phyloP scores from a whole-genome alignment of 2,797 vertebrate genomes.

The Typhlichthys eigenmanni region DNA sequence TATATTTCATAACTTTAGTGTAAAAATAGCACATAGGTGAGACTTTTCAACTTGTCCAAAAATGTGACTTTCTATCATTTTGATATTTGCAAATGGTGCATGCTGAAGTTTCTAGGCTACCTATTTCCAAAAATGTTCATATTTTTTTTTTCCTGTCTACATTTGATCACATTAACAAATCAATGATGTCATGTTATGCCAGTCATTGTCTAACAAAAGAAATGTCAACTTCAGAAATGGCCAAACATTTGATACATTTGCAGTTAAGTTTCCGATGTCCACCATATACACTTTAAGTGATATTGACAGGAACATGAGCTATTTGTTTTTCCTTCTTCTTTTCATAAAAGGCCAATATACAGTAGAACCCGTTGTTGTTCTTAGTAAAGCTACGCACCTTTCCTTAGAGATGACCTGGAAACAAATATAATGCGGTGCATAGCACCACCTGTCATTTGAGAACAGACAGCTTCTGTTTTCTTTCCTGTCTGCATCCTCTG shows the following conservation, averaged over 20 bases:
- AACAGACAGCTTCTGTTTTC: constrained; percentile 57
- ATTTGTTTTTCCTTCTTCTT: background rate
- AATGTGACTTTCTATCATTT: background rate
- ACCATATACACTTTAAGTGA: no score
- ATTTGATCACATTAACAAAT: no score
- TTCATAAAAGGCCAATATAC: background rate
- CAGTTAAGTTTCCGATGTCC: no score
- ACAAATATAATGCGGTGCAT: constrained; percentile 42
- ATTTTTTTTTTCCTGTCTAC: no score
- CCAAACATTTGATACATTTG: no score
- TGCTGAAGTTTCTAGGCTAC: no score
- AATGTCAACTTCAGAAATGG: no score
- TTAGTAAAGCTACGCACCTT: background rate
- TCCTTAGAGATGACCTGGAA: constrained; percentile 22
- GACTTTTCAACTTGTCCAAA: background rate
- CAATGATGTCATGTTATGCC: no score
- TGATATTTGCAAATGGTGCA: background rate
- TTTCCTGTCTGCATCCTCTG: constrained; percentile 57
- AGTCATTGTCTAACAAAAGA: no score
- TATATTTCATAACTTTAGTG: no score
- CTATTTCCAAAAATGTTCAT: no score
- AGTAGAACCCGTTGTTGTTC: background rate
- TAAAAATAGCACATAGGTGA: background rate
- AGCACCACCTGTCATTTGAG: constrained; percentile 43
- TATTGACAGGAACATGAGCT: no score